Conservation (phyloP, 2,888 invertebrate genomes). For the Lydus trimaculatus region DNA sequence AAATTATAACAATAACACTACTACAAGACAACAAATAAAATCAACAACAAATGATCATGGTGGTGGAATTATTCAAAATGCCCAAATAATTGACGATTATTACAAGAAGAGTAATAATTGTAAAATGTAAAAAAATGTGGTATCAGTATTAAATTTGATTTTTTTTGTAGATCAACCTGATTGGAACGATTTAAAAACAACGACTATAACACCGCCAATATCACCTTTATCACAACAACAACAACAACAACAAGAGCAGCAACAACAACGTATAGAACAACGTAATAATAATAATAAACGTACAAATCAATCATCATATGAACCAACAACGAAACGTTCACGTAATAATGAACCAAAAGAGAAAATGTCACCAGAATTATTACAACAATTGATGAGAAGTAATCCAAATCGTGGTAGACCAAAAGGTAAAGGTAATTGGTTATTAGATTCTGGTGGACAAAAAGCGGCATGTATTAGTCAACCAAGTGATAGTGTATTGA, state of each 20-base stretch:
- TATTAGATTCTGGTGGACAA: slow-evolving; percentile 53
- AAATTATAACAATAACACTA: slow-evolving; percentile 44
- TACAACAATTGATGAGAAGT: slow-evolving; percentile 69
- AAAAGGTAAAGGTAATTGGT: slow-evolving; percentile 56
- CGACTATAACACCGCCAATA: slow-evolving; percentile 11
- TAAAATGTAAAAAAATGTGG: neutral
- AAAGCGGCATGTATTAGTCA: slow-evolving; percentile 60
- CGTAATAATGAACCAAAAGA: slow-evolving; percentile 54
- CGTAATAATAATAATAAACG: slow-evolving; percentile 24
- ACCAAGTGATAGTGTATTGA: slow-evolving; percentile 82
- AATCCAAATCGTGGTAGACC: slow-evolving; percentile 54
- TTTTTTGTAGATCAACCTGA: neutral
- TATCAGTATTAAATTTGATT: neutral
- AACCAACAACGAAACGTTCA: slow-evolving; percentile 48
- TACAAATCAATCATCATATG: slow-evolving; percentile 40
- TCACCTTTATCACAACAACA: slow-evolving; percentile 13
- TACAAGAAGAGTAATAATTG: slow-evolving; percentile 18
- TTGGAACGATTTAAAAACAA: slow-evolving; percentile 25
- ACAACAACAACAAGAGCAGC: slow-evolving; percentile 3
- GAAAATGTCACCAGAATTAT: slow-evolving; percentile 62
- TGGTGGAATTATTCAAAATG: slow-evolving; percentile 54
- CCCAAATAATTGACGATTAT: slow-evolving; percentile 41
- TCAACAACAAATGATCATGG: slow-evolving; percentile 59
- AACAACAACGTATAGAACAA: slow-evolving; percentile 24
- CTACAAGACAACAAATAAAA: slow-evolving; percentile 25